Evolutionary conservation across 2,797 vertebrate genomes (phyloP).

Genomic region (Ceyx erithaca): DNA sequence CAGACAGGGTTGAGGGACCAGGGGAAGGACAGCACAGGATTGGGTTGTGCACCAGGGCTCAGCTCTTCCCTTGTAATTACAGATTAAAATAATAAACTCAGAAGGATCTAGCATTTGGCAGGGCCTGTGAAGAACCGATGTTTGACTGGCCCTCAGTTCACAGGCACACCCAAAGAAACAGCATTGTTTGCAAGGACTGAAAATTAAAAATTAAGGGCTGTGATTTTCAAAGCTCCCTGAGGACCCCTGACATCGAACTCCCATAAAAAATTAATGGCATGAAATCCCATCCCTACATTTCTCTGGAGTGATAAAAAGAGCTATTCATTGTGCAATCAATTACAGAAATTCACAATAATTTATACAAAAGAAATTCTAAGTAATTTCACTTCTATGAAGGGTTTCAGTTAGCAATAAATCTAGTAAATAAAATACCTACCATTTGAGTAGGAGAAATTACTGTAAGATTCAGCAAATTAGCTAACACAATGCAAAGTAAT

Average conservation of each 20-base stretch:
- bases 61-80: conserved; percentile 18
- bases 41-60: neutral
- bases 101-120: conserved; percentile 43
- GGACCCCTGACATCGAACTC: conserved; percentile 53
- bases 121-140: neutral
- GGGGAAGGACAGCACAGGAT: neutral
- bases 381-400: neutral
- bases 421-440: neutral
- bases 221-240: conserved; percentile 56
- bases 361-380: conserved; percentile 1
- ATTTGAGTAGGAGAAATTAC: neutral
- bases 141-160: conserved; percentile 29
- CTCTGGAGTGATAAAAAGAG: conserved; percentile 28
- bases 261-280: conserved; percentile 47
- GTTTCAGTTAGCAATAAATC: conserved; percentile 10
- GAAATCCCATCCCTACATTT: conserved; percentile 38
- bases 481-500: neutral
- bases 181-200: conserved; percentile 58
- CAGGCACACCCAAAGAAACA: conserved; percentile 67
- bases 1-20: neutral
- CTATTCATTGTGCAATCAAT: conserved; percentile 37
- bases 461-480: neutral
- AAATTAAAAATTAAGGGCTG: conserved; percentile 57
- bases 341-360: conserved; percentile 19
- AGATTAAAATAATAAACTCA: conserved; percentile 53